Evolutionary conservation across 1,140 invertebrate species (phyloP).

Genomic region (Patella vulgata): DNA sequence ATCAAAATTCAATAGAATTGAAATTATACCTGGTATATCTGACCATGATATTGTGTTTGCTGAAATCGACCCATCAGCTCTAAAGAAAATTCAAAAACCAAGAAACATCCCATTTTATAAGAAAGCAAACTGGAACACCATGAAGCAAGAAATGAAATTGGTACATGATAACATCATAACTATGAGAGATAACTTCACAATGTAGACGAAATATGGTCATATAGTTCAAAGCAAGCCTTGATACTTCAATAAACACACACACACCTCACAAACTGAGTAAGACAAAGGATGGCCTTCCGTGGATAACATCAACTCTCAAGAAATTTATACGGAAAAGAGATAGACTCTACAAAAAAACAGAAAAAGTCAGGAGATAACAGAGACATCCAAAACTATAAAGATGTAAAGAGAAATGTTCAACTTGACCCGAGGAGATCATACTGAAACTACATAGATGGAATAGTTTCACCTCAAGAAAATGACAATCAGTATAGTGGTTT

Average conservation of each 20-base stretch:
- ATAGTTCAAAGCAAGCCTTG: too few species aligned
- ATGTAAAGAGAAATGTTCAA: background rate
- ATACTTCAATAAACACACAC: background rate
- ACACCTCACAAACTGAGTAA: background rate
- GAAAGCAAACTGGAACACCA: background rate
- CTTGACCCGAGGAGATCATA: background rate
- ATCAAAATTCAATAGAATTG: background rate
- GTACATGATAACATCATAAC: too few species aligned
- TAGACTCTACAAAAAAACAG: background rate
- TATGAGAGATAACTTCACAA: too few species aligned
- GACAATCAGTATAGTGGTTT: background rate
- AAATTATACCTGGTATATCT: background rate
- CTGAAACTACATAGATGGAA: background rate
- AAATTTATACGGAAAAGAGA: background rate
- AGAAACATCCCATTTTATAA: background rate
- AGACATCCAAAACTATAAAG: background rate
- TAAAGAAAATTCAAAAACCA: background rate
- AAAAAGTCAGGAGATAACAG: background rate
- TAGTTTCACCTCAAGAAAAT: background rate
- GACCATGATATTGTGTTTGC: conserved; percentile 2
- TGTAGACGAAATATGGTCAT: too few species aligned
- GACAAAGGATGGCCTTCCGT: background rate
- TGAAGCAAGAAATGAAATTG: conserved; percentile 2
- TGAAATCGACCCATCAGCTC: background rate
- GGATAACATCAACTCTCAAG: background rate